phyloP scores from a whole-genome alignment of 2,113 vertebrate genomes.

The Orycteropus afer region DNA sequence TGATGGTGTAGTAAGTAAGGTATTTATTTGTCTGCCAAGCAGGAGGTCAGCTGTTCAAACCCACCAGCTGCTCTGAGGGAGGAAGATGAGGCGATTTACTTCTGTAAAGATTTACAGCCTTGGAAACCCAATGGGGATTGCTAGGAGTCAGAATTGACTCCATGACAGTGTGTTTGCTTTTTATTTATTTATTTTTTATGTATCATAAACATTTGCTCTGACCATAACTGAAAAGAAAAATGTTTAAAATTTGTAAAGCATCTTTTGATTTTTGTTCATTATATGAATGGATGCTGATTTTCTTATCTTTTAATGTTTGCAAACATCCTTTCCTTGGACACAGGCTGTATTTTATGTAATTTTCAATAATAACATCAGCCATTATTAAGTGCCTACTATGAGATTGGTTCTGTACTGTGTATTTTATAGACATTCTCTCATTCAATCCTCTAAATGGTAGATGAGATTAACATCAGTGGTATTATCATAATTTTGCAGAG shows the following conservation, averaged over 20 bases:
- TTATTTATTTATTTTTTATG: no score
- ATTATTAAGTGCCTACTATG: neutral
- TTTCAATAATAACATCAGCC: neutral
- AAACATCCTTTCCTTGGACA: neutral
- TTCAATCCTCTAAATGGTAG: neutral
- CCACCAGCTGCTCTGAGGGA: no score
- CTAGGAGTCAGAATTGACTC: no score
- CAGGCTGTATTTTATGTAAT: neutral
- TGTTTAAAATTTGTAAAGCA: slow-evolving; percentile 41
- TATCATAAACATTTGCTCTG: neutral
- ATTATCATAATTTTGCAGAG: neutral
- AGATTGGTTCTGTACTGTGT: neutral
- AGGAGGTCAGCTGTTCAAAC: no score
- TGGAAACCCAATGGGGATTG: no score
- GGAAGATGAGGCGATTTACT: no score
- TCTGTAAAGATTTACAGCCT: no score
- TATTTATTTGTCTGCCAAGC: no score
- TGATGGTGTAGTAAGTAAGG: no score
- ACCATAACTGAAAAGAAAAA: neutral
- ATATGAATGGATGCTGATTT: slow-evolving; percentile 1
- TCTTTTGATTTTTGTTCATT: slow-evolving; percentile 30
- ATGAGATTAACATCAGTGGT: neutral
- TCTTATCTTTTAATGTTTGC: slow-evolving; percentile 37
- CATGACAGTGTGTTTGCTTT: no score
- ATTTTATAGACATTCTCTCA: neutral